Base-by-base conservation (phyloP, 2,113 vertebrate species). In the Sclerurus mexicanus region DNA sequence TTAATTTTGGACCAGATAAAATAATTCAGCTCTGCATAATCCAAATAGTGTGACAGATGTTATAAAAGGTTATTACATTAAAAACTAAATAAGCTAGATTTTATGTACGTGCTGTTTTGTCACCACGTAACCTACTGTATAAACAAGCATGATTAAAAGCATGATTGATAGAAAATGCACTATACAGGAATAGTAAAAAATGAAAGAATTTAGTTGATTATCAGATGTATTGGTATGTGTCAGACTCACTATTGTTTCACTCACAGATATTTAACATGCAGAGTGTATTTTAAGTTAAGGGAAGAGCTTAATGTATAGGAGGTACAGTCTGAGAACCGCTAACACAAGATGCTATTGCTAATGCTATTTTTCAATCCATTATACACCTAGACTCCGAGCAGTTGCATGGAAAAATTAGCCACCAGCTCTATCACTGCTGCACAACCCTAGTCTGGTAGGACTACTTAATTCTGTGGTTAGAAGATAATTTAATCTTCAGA, bases 401-500 rank as follows among this genome's bases (percentile, higher is more conserved):
- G 91, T 80, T 90, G 67, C 58, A 27, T 42, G 39, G 73, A 74
- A 97, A 97, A 97, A 96, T 94, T 95, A 92, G 91, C 90, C 78
- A 74, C 87, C 55, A 87, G 89, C 81, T 97, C 95, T 96, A 89
- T 97, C 95, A 96, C 68, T 80, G 85, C 90, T 85, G 79, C 59
- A 90, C 95, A 96, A 95, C 87, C 64, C 93, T 89, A 95, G 69
- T 93, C 92, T 93, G 91, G 82, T 87, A 97, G 84, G 80, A 94
- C 92, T 97, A 94, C 92, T 97, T 97, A 96, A 95, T 97, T 96
- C 93, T 97, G 93, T 67, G 71, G 95, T 94, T 93, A 97, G 94
- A 97, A 98, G 95, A 98, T 97, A 98, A 98, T 98, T 98, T 97
- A 97, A 97, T 97, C 95, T 98, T 97, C 95, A 97, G 87, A 96